A percentile compares a stretch with the other conserved stretches of the same genome.
phyloP scores from a whole-genome alignment of 2,797 vertebrate species.

The Labeo calbasu region DNA sequence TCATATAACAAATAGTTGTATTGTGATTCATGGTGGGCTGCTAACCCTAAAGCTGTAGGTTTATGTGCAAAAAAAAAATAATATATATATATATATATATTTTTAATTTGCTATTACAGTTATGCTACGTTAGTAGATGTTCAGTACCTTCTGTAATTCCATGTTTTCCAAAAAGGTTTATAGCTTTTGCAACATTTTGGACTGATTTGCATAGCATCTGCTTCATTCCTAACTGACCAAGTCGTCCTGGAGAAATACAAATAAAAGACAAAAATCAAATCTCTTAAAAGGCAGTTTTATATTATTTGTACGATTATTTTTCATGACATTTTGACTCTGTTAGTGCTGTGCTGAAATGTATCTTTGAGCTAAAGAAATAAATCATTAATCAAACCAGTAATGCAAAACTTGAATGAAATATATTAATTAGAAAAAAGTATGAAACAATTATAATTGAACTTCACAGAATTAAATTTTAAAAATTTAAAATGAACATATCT shows the following conservation, averaged over 20 bases:
- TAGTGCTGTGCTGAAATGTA: background rate
- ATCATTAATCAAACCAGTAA: background rate
- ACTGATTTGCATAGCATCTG: constrained; percentile 83
- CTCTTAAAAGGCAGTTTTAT: background rate
- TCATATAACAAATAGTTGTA: background rate
- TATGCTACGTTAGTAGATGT: background rate
- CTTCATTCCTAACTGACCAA: constrained; percentile 89
- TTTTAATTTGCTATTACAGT: background rate
- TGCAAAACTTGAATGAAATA: background rate
- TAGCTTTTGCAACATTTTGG: constrained; percentile 84
- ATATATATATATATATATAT: no score
- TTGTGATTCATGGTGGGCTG: background rate
- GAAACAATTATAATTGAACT: background rate
- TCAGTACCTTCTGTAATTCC: constrained; percentile 88
- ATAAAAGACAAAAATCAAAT: background rate
- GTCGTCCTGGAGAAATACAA: constrained; percentile 76
- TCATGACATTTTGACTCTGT: background rate
- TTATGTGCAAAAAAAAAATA: background rate
- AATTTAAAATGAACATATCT: background rate
- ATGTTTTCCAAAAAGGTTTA: constrained; percentile 87
- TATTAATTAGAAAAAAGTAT: background rate
- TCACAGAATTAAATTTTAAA: background rate
- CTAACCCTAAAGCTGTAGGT: background rate
- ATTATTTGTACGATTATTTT: background rate
- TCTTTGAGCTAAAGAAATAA: background rate